These are phyloP conservation scores for Anas platyrhynchos DNA, from an alignment of 2,113 vertebrate genomes.

Conservation along the genomic window DNA sequence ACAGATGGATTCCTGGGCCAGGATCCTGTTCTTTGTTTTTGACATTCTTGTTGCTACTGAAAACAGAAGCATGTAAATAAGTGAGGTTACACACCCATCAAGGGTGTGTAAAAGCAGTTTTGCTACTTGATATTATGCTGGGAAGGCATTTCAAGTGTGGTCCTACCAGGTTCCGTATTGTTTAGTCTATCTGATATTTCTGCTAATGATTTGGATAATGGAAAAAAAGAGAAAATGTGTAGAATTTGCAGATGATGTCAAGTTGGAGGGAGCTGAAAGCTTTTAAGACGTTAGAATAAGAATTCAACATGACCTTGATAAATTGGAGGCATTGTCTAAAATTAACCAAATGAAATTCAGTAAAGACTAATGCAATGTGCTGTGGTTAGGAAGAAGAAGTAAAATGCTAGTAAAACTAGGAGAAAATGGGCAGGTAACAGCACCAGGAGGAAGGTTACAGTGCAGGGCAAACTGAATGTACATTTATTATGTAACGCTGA, in stretches of 20 bases:
- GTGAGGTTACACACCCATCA: not conserved
- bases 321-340: constrained; percentile 39
- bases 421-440: not conserved
- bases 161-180: constrained; percentile 1
- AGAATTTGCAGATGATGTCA: constrained; percentile 11
- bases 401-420: not conserved
- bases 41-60: constrained; percentile 1
- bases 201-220: constrained; percentile 36
- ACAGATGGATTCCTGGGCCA: not conserved
- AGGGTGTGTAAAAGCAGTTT: not conserved
- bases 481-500: not conserved
- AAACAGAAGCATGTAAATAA: not conserved
- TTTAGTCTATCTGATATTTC: constrained; percentile 64
- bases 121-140: not conserved
- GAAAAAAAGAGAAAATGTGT: constrained; percentile 38
- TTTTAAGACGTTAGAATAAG: constrained; percentile 38
- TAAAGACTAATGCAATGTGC: not conserved
- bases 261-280: constrained; percentile 26
- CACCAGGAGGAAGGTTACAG: not conserved
- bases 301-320: constrained; percentile 33
- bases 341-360: not conserved
- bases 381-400: not conserved
- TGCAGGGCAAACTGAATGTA: not conserved
- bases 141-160: constrained; percentile 17
- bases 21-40: not conserved